These are phyloP conservation scores for Gymnopithys bicolor DNA, from an alignment of 2,797 vertebrate species.

Conservation along the genomic window DNA sequence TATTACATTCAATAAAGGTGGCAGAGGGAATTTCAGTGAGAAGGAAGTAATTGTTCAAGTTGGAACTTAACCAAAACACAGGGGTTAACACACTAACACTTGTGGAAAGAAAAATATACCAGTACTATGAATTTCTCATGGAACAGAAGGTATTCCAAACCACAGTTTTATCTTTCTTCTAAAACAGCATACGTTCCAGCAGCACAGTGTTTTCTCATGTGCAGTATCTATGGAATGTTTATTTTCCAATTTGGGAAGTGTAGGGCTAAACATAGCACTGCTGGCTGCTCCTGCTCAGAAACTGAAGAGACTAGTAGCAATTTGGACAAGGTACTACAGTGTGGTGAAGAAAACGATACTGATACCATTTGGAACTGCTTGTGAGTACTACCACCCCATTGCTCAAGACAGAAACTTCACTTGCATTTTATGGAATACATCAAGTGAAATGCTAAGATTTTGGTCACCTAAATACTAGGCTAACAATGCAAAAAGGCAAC, in stretches of 20 bases:
- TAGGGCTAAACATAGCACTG: background rate
- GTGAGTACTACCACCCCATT: background rate
- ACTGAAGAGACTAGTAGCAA: background rate
- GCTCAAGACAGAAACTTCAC: background rate
- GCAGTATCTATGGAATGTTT: constrained; percentile 33
- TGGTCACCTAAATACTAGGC: background rate
- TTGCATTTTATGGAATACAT: background rate
- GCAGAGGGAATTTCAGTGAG: background rate
- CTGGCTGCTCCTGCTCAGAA: background rate
- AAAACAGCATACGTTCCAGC: background rate
- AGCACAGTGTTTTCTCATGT: constrained; percentile 5
- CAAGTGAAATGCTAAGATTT: background rate
- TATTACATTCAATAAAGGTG: background rate
- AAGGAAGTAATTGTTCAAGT: constrained; percentile 1
- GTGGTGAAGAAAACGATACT: background rate
- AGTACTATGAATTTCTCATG: background rate
- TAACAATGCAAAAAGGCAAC: background rate
- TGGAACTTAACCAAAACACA: background rate
- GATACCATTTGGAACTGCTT: background rate
- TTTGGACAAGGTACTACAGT: background rate
- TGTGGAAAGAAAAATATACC: constrained; percentile 53
- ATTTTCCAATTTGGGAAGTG: background rate
- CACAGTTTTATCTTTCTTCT: constrained; percentile 50
- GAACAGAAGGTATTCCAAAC: constrained; percentile 47
- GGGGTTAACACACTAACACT: constrained; percentile 25